These are phyloP conservation scores for Sinella curviseta DNA, from an alignment of 1,140 invertebrate genomes.

Conservation along the genomic window DNA sequence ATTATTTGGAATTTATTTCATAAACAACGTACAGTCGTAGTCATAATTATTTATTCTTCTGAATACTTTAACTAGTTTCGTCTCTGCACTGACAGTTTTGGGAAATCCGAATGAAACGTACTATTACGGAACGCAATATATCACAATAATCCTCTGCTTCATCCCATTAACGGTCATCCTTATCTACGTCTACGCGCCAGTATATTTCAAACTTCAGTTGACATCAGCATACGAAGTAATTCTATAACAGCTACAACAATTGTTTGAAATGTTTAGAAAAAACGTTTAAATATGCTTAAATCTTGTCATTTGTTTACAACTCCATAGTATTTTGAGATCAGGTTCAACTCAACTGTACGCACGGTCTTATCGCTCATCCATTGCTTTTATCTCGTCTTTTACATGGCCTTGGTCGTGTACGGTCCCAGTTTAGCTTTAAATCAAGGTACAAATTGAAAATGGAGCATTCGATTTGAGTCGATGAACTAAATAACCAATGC, in stretches of 20 bases:
- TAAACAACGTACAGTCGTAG: too few relatives aligned
- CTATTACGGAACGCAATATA: slow-evolving; percentile 70
- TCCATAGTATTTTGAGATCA: slow-evolving; percentile 37
- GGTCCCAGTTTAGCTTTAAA: slow-evolving; percentile 55
- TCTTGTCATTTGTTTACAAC: not conserved
- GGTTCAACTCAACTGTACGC: slow-evolving; percentile 29
- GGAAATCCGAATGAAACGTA: slow-evolving; percentile 58
- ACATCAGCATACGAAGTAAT: slow-evolving; percentile 86
- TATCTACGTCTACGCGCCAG: slow-evolving; percentile 80
- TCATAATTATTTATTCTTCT: too few relatives aligned
- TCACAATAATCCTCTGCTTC: slow-evolving; percentile 73
- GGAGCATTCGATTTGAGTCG: too few relatives aligned
- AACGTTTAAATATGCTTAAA: not conserved
- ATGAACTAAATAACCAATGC: too few relatives aligned
- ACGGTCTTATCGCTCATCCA: slow-evolving; percentile 29
- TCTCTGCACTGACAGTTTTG: slow-evolving; percentile 84
- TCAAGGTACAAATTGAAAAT: slow-evolving; percentile 53
- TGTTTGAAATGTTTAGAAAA: too few relatives aligned
- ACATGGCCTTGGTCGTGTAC: slow-evolving; percentile 38
- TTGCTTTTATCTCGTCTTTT: slow-evolving; percentile 37
- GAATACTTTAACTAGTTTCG: too few relatives aligned
- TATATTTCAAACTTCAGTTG: slow-evolving; percentile 81
- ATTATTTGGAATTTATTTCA: not conserved
- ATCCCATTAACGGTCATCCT: slow-evolving; percentile 78
- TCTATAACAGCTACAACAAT: too few relatives aligned